Evolutionary conservation across 2,888 invertebrate species (phyloP).

Genomic region (Harpalus rufipes): DNA sequence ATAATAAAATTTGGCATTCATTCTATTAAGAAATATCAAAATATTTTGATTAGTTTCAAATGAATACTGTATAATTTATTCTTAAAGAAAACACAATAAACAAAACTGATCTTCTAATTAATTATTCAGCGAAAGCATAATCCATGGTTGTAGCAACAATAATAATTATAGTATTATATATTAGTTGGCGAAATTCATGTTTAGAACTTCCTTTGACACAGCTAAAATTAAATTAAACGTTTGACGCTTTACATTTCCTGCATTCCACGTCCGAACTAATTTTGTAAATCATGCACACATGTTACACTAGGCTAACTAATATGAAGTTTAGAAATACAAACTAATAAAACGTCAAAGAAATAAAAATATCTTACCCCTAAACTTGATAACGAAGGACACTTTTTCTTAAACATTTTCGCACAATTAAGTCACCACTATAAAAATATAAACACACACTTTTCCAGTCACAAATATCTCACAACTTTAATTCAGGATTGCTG

Average conservation of each 20-base stretch:
- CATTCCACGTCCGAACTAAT: slow-evolving; percentile 39
- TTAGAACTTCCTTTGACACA: slow-evolving; percentile 47
- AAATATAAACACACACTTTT: slow-evolving; percentile 54
- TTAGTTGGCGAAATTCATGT: slow-evolving; percentile 34
- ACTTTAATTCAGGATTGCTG: slow-evolving; percentile 56
- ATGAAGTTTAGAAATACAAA: background rate
- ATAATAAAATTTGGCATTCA: background rate
- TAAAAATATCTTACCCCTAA: slow-evolving; percentile 77
- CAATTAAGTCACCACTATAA: slow-evolving; percentile 69
- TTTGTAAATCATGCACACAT: slow-evolving; percentile 46
- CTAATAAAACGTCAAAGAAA: background rate
- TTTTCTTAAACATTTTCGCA: slow-evolving; percentile 76
- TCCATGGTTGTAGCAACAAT: slow-evolving; percentile 20
- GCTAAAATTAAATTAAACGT: slow-evolving; percentile 43
- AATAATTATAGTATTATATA: slow-evolving; percentile 21
- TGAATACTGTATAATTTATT: background rate
- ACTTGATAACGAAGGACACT: slow-evolving; percentile 79
- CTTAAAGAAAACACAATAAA: background rate
- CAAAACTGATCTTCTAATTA: slow-evolving; percentile 4
- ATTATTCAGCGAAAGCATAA: background rate
- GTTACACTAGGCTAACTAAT: slow-evolving; percentile 20
- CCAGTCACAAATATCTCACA: slow-evolving; percentile 33
- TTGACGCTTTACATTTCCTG: slow-evolving; percentile 48
- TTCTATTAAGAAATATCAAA: background rate
- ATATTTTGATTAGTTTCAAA: background rate